A percentile compares a stretch with the other conserved stretches of the same genome.
Evolutionary conservation across 2,888 invertebrate species (phyloP).

Genomic region (Molorchus minor): DNA sequence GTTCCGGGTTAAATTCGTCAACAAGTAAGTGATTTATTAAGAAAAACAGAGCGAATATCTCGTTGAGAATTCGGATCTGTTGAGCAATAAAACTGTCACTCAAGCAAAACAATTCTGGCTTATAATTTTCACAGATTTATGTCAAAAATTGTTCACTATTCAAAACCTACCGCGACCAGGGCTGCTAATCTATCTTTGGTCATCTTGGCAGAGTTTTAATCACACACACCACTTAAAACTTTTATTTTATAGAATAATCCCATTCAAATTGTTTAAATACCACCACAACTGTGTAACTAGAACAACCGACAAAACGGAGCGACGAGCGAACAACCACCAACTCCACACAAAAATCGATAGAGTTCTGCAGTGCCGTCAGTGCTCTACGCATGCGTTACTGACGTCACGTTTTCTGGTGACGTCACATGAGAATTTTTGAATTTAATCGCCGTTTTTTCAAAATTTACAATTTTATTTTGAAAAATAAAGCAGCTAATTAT

Average conservation of each 20-base stretch:
- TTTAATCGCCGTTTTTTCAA: conserved; percentile 32
- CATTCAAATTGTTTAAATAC: conserved; percentile 79
- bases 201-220: conserved; percentile 68
- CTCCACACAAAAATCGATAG: conserved; percentile 79
- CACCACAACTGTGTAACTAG: conserved; percentile 77
- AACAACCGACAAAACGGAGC: conserved; percentile 64
- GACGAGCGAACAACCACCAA: conserved; percentile 44
- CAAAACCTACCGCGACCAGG: conserved; percentile 85
- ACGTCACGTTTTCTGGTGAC: conserved; percentile 59
- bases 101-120: conserved; percentile 10
- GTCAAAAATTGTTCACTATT: conserved; percentile 31
- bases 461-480: conserved; percentile 33
- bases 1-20: too few relatives aligned
- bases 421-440: conserved; percentile 48
- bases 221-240: conserved; percentile 75
- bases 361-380: conserved; percentile 71
- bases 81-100: conserved; percentile 26
- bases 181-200: conserved; percentile 98
- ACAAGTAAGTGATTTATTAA: too few relatives aligned
- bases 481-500: conserved; percentile 18
- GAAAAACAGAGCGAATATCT: too few relatives aligned
- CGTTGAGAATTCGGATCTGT: conserved; percentile 1
- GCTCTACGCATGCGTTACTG: conserved; percentile 64
- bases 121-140: conserved; percentile 28
- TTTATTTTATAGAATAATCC: conserved; percentile 77